Evolutionary conservation across 2,797 vertebrate genomes (phyloP).

Genomic region (Ctenopoma multispine): DNA sequence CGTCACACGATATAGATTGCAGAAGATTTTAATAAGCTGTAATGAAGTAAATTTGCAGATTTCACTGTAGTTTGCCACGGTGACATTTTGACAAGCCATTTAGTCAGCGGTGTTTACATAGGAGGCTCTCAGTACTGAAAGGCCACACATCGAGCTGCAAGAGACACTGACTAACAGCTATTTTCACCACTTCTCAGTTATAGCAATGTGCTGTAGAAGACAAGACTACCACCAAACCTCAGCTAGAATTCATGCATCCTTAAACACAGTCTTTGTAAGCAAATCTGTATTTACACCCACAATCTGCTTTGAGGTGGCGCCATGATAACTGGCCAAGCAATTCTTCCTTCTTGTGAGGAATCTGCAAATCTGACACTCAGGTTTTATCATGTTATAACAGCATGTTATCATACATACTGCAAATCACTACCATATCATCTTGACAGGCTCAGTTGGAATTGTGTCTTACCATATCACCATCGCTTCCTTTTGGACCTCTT

Average conservation of each 20-base stretch:
- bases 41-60: conserved; percentile 27
- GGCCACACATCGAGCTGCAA: conserved; percentile 24
- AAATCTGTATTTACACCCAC: conserved; percentile 5
- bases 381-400: conserved; percentile 3
- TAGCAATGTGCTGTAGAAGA: conserved; percentile 20
- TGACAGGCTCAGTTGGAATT: conserved; percentile 9
- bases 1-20: conserved; percentile 23
- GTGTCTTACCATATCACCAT: conserved; percentile 93
- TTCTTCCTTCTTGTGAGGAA: conserved; percentile 5
- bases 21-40: conserved; percentile 24
- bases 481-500: conserved; percentile 90
- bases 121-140: conserved; percentile 28
- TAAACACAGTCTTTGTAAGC: conserved; percentile 27
- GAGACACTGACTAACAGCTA: conserved; percentile 31
- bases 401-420: conserved; percentile 16
- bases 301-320: conserved; percentile 26
- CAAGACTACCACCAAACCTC: conserved; percentile 20
- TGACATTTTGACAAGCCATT: conserved; percentile 73
- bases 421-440: conserved; percentile 19
- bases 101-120: conserved; percentile 64
- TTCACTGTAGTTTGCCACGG: conserved; percentile 36
- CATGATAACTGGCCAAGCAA: conserved; percentile 10
- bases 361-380: conserved; percentile 12
- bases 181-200: conserved; percentile 37
- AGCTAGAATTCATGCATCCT: conserved; percentile 22